Base-by-base conservation (phyloP, 1,140 invertebrate species). In the Hylaeus volcanicus region DNA sequence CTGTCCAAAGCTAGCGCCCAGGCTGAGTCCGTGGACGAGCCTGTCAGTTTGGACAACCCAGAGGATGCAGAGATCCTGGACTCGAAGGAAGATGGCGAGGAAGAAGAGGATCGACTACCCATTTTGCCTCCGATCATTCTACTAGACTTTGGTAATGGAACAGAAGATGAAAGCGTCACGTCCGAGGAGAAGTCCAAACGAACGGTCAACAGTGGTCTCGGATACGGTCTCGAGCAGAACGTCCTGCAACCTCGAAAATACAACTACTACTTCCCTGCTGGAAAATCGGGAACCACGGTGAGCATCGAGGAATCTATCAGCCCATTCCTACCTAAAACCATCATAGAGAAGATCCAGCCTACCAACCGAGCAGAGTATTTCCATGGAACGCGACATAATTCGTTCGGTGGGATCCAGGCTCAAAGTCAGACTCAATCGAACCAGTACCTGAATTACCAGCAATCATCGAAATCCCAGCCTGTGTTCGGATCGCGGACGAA, bases 301-400 rank as follows among this genome's bases (percentile, higher is more conserved):
- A 93, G 89, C 84, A 93, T 93, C 60, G 92, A 93, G 68, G 93
- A 93, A 83, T 93, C 93, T 0, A 90, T 93, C 41, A 93, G 89
- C 58, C 93, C 93, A 0, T 93, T 93, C 15, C 55, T 90, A 8
- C 92, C 93, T 0, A 88, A 89, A 70, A 93, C 92, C 0, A 92
- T 93, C n/a, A 86, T 93, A 14, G 92, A 93, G 69, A 83, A 84
- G 39, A 56, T 87, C 0, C 91, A 90, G 68, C 82, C 90, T 4
- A 82, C 77, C 64, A 85, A 74, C 63, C 63, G 53, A 0, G 79
- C 51, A 48, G 39, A n/a, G 0, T 15, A 75, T 14, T 43, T 73
- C 1, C 9, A 51, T 0, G 43, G 41, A 1, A 37, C 9, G 0
- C 68, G 41, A 4, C 60, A 76, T 2, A 65, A 58, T 9, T 43